These are phyloP conservation scores for Ophthalmolycus amberensis DNA, from an alignment of 2,113 vertebrate genomes.

Conservation along the genomic window DNA sequence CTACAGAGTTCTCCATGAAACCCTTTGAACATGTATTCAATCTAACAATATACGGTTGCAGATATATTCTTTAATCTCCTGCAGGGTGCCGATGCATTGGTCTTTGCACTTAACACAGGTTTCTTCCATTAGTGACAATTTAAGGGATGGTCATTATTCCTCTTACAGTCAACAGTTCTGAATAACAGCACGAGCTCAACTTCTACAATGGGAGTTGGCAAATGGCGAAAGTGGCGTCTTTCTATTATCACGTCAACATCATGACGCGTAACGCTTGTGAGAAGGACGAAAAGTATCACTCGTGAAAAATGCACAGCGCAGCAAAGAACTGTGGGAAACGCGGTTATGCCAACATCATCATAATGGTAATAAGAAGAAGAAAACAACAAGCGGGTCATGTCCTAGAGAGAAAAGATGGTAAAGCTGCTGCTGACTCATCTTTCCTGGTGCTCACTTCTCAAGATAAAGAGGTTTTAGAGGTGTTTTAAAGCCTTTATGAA, in stretches of 20 bases:
- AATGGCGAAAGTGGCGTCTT: not conserved
- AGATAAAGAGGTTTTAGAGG: not conserved
- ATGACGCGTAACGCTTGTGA: not conserved
- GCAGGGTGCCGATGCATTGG: not conserved
- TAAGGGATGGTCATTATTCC: not conserved
- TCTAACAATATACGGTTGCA: not conserved
- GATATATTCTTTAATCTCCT: not conserved
- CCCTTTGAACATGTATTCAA: no score
- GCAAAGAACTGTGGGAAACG: slow-evolving; percentile 41
- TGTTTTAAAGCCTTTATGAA: not conserved
- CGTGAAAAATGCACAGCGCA: slow-evolving; percentile 40
- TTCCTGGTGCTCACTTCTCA: not conserved
- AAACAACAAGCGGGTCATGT: not conserved
- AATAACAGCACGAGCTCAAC: slow-evolving; percentile 11
- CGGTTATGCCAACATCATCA: slow-evolving; percentile 29
- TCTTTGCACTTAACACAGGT: not conserved
- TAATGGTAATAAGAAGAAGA: not conserved
- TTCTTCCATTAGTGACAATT: not conserved
- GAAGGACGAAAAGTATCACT: not conserved
- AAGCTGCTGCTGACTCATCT: slow-evolving; percentile 2
- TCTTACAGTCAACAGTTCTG: slow-evolving; percentile 9
- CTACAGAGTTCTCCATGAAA: no score
- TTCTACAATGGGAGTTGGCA: slow-evolving; percentile 38
- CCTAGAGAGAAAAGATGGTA: not conserved
- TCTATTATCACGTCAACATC: slow-evolving; percentile 16